Percentiles rank a stretch among this genome's conserved stretches.
Conservation (phyloP, 2,888 invertebrate species). For the Drosophila neutralis region DNA sequence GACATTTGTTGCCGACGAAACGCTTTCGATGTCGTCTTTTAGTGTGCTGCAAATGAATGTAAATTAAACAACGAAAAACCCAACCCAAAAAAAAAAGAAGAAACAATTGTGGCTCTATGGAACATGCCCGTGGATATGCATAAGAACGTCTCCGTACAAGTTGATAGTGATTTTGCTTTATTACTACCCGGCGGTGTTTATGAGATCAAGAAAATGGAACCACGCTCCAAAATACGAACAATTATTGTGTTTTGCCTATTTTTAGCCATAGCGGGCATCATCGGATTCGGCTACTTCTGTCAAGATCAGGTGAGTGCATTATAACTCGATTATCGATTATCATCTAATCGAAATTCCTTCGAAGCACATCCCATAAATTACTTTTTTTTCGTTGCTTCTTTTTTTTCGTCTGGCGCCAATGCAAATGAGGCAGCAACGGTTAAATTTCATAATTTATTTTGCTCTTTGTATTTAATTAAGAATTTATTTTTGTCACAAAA, state of each 20-base stretch:
- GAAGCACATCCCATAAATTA: conserved; percentile 51
- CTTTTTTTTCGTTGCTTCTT: background rate
- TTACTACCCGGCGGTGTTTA: conserved; percentile 91
- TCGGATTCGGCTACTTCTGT: conserved; percentile 95
- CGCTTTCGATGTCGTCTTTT: conserved; percentile 5
- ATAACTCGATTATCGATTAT: conserved; percentile 16
- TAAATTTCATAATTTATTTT: conserved; percentile 67
- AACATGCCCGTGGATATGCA: conserved; percentile 86
- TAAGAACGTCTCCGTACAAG: conserved; percentile 93
- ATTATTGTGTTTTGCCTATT: conserved; percentile 92
- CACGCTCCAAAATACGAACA: conserved; percentile 91
- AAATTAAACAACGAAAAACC: background rate
- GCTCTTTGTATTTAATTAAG: conserved; percentile 62
- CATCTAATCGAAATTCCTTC: conserved; percentile 24
- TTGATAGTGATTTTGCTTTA: conserved; percentile 93
- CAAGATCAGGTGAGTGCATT: conserved; percentile 90
- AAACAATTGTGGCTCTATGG: conserved; percentile 53
- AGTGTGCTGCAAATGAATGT: conserved; percentile 4
- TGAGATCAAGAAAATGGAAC: conserved; percentile 94
- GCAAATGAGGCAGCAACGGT: conserved; percentile 65
- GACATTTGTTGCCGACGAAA: conserved; percentile 15
- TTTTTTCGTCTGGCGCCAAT: conserved; percentile 69
- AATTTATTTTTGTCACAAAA: conserved; percentile 30
- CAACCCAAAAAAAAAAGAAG: background rate
- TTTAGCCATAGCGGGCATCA: conserved; percentile 93